phyloP scores from a whole-genome alignment of 2,113 vertebrate species.

The Cathartes aura region DNA sequence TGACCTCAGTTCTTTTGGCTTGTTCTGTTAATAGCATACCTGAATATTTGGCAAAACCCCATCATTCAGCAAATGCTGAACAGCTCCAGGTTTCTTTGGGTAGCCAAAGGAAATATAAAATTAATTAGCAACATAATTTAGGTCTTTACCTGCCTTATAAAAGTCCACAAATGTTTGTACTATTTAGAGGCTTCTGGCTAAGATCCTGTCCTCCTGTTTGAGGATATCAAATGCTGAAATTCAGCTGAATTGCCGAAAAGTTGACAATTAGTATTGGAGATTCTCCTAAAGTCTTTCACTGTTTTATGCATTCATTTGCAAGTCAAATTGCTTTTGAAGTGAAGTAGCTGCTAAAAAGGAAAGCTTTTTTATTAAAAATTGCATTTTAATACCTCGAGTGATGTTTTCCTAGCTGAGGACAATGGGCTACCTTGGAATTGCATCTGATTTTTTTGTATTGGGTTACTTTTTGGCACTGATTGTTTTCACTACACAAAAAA shows the following conservation, averaged over 20 bases:
- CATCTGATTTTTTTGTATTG: neutral
- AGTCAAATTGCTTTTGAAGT: conserved; percentile 48
- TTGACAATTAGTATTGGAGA: neutral
- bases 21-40: conserved; percentile 66
- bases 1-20: conserved; percentile 73
- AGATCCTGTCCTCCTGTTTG: conserved; percentile 49
- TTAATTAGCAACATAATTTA: conserved; percentile 82
- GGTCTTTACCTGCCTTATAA: conserved; percentile 79
- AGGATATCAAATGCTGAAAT: neutral
- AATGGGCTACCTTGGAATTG: conserved; percentile 15
- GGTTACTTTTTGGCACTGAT: conserved; percentile 22
- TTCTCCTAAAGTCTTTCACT: neutral
- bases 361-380: conserved; percentile 34
- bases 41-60: conserved; percentile 73
- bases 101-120: conserved; percentile 82
- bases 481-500: neutral
- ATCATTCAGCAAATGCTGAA: conserved; percentile 34
- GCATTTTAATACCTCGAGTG: conserved; percentile 14
- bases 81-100: conserved; percentile 68
- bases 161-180: conserved; percentile 71
- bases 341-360: conserved; percentile 15
- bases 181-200: conserved; percentile 73
- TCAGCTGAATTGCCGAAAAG: neutral
- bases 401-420: conserved; percentile 36
- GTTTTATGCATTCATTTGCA: neutral